Evolutionary conservation across 1,140 invertebrate genomes (phyloP), one percentile per base, ranked within the genome.

Genomic region (Planococcus citri): DNA sequence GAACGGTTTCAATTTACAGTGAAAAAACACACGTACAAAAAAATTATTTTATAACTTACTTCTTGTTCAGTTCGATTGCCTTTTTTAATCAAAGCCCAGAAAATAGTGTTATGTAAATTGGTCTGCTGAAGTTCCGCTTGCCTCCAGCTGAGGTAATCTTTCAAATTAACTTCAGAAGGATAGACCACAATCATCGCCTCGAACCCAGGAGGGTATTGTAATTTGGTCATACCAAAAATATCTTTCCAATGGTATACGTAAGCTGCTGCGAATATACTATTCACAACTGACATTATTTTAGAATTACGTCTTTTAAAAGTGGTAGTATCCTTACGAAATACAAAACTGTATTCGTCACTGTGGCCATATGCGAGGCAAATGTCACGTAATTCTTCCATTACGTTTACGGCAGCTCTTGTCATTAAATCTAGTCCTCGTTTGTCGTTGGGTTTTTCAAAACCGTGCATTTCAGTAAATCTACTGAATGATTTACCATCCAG

Each of bases 111-210:
- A 75, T 98, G 97, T 58, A 98, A 83, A 82, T 98, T 98, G 78
- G 97, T 98, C n/a, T 98, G 90, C 76, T 98, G 95, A 73, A 94
- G 93, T 82, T 98, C 95, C 57, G 92, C 94, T 79, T 98, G 95
- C 73, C 95, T 82, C 95, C 95, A 98, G 76, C 90, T 90, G 24
- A 98, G 81, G 79, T 98, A 98, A 80, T 98, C 94, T 71, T 87
- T 83, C 20, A 98, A 78, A 79, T 93, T 94, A 74, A 89, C 80
- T 76, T 94, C 87, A 22, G 86, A 87, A 0, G 95, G 95, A 81
- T 97, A 97, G 1, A 95, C 79, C 22, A 97, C 85, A 51, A 90
- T 81, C 70, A 95, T 82, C 0, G 87, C 90, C 81, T 98, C 95
- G 81, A 98, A 98, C 6, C 86, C 82, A 25, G 95, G 95, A 1